A percentile compares a stretch with the other conserved stretches of the same genome.
Evolutionary conservation across 2,797 vertebrate species (phyloP).

Genomic region (Smutsia gigantea): DNA sequence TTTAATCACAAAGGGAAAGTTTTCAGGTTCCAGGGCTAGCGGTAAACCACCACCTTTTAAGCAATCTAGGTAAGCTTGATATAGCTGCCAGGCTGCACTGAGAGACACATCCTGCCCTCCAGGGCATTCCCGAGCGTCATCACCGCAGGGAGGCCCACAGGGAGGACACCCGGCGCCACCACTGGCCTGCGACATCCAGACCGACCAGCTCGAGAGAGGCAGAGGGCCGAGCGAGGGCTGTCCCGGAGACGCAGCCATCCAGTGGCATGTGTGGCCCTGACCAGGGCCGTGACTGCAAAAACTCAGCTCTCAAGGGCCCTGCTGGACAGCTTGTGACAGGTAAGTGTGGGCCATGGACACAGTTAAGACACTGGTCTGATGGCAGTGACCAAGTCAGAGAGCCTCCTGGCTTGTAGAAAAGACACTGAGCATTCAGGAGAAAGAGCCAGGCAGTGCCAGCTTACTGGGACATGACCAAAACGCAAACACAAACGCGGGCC

Average conservation of each 20-base stretch:
- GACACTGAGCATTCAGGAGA: background rate
- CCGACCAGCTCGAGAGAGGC: background rate
- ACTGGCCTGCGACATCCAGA: too few species aligned
- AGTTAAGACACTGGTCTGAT: fast-evolving
- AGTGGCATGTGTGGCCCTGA: background rate
- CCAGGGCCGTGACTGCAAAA: too few species aligned
- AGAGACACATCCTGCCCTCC: background rate
- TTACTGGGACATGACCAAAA: too few species aligned
- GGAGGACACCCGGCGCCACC: too few species aligned
- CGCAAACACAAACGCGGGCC: too few species aligned
- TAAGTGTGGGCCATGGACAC: fast-evolving
- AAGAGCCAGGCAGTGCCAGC: too few species aligned
- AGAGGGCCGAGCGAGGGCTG: background rate
- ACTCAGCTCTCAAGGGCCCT: background rate
- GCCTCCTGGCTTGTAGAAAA: fast-evolving
- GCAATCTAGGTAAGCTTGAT: background rate
- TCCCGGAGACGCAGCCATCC: background rate
- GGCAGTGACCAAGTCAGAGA: too few species aligned
- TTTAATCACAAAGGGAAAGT: too few species aligned
- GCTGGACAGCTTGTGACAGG: fast-evolving
- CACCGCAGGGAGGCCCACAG: too few species aligned
- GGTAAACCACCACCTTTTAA: background rate
- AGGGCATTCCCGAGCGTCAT: too few species aligned
- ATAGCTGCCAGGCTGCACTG: fast-evolving
- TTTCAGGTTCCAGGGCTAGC: too few species aligned